phyloP scores from a whole-genome alignment of 1,140 invertebrate genomes.

The Zaprionus tsacasi region DNA sequence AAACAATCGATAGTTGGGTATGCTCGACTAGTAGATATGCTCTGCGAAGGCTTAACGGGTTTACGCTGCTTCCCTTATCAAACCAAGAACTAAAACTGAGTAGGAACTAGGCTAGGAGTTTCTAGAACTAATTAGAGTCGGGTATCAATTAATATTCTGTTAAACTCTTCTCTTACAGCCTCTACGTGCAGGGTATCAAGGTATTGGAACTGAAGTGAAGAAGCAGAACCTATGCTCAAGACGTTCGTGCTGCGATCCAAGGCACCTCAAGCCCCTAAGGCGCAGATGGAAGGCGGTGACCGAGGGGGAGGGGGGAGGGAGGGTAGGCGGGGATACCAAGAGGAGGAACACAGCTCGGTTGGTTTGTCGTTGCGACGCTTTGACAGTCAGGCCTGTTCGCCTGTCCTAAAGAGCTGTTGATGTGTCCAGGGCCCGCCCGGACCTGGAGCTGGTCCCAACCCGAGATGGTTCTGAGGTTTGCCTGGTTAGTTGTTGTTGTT shows the following conservation, averaged over 20 bases:
- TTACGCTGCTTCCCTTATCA: too few relatives aligned
- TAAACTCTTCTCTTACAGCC: neutral
- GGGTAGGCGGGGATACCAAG: neutral
- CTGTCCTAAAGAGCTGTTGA: slow-evolving; percentile 71
- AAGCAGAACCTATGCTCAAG: slow-evolving; percentile 20
- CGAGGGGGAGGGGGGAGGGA: neutral
- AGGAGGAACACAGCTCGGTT: too few relatives aligned
- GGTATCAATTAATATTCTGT: too few relatives aligned
- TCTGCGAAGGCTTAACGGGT: neutral
- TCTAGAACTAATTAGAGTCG: too few relatives aligned
- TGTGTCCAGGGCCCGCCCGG: slow-evolving; percentile 33
- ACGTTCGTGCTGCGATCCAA: slow-evolving; percentile 52
- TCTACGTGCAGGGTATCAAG: slow-evolving; percentile 8
- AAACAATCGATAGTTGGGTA: neutral
- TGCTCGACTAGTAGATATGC: slow-evolving; percentile 2
- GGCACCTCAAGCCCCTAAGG: slow-evolving; percentile 56
- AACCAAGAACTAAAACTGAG: too few relatives aligned
- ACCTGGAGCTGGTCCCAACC: neutral
- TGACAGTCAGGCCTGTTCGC: neutral
- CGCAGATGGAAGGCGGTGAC: slow-evolving; percentile 4
- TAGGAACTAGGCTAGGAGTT: too few relatives aligned
- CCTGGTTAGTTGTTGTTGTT: slow-evolving; percentile 6
- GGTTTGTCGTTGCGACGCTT: slow-evolving; percentile 6
- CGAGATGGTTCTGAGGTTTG: slow-evolving; percentile 4
- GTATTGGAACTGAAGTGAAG: neutral